Conservation (phyloP, 2,797 vertebrate species). For the Melanogrammus aeglefinus region DNA sequence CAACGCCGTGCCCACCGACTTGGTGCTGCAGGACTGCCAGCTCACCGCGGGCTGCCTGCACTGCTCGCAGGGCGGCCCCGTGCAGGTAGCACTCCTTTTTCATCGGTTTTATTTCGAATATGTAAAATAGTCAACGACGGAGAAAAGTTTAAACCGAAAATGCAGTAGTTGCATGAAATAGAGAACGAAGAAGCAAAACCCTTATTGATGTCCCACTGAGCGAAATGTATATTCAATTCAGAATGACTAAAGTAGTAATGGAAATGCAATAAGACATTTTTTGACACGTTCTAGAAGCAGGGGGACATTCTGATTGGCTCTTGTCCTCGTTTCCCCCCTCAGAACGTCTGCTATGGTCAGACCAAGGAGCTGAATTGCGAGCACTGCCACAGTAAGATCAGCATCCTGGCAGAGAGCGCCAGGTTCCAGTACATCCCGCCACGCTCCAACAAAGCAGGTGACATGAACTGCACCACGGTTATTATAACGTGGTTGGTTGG, state of each 20-base stretch:
- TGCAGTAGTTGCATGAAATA: background rate
- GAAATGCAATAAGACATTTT: background rate
- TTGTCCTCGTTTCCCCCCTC: conserved; percentile 15
- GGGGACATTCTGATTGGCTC: background rate
- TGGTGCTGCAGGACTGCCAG: conserved; percentile 75
- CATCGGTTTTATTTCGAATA: too few species aligned
- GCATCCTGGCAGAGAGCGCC: conserved; percentile 70
- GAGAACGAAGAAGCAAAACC: background rate
- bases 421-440: conserved; percentile 75
- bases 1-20: conserved; percentile 69
- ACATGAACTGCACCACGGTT: background rate
- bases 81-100: conserved; percentile 59
- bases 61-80: conserved; percentile 72
- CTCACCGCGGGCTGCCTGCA: conserved; percentile 72
- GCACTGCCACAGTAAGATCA: conserved; percentile 77
- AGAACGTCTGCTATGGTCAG: conserved; percentile 76
- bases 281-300: background rate
- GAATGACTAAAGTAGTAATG: too few species aligned
- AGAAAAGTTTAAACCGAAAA: background rate
- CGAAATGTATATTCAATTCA: too few species aligned
- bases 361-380: conserved; percentile 75
- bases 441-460: conserved; percentile 64
- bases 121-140: background rate
- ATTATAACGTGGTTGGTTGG: background rate
- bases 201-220: background rate